phyloP scores from a whole-genome alignment of 2,113 vertebrate species.

The Tauraco erythrolophus region DNA sequence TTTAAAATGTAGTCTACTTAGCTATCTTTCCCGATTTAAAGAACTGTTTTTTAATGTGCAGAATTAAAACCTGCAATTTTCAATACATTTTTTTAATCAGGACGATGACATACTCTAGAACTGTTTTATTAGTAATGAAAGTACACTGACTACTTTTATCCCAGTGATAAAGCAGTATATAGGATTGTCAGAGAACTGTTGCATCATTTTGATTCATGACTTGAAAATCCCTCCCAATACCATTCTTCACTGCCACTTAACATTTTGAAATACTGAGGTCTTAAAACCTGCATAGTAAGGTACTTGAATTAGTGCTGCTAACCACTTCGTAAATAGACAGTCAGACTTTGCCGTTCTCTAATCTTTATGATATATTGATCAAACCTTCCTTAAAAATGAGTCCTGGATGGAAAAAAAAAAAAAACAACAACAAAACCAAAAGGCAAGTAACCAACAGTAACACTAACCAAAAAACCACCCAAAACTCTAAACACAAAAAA shows the following conservation, averaged over 20 bases:
- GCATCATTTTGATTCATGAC: neutral
- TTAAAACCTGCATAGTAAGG: neutral
- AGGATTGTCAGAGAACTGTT: neutral
- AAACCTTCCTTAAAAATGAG: neutral
- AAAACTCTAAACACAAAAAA: too few relatives aligned
- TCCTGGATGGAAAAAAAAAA: neutral
- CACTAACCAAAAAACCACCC: too few relatives aligned
- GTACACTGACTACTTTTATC: neutral
- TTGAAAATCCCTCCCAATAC: neutral
- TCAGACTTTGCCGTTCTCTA: neutral
- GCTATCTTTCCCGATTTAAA: neutral
- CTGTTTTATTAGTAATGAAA: neutral
- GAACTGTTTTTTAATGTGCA: neutral
- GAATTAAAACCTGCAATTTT: neutral
- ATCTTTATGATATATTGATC: neutral
- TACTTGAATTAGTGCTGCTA: neutral
- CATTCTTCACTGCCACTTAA: neutral
- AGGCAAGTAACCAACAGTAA: too few relatives aligned
- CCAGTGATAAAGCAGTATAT: neutral
- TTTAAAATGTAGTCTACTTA: neutral
- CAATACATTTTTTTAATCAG: neutral
- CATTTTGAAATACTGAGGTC: neutral
- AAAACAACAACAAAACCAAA: too few relatives aligned
- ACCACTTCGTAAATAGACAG: neutral
- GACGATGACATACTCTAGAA: neutral